Conservation (phyloP, 2,888 invertebrate species). For the Esperia sulphurella region DNA sequence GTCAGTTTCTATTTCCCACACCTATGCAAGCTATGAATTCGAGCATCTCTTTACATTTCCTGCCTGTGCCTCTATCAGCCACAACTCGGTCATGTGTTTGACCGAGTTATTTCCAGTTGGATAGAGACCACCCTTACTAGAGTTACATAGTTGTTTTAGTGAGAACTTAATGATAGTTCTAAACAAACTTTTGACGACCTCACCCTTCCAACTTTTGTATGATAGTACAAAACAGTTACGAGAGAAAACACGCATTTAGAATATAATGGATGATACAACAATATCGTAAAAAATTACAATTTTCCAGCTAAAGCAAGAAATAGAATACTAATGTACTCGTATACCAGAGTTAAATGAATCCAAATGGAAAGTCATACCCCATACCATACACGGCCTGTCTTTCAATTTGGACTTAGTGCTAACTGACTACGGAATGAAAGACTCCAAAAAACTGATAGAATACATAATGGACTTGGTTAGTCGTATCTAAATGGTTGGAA, state of each 20-base stretch:
- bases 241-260: too few relatives aligned
- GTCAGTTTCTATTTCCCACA: not conserved
- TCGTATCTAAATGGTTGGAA: too few relatives aligned
- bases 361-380: too few relatives aligned
- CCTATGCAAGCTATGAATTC: not conserved
- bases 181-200: conserved; percentile 1
- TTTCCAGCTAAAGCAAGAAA: not conserved
- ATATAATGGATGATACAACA: too few relatives aligned
- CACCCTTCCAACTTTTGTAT: not conserved
- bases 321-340: too few relatives aligned
- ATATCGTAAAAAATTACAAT: too few relatives aligned
- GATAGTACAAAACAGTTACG: not conserved
- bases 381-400: too few relatives aligned
- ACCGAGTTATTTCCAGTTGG: conserved; percentile 39
- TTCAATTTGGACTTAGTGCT: too few relatives aligned
- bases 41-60: not conserved
- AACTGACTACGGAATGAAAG: too few relatives aligned
- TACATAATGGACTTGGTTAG: too few relatives aligned
- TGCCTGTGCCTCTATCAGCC: not conserved
- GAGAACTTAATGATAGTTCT: conserved; percentile 7
- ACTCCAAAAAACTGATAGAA: too few relatives aligned
- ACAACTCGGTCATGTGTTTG: conserved; percentile 22
- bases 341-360: too few relatives aligned
- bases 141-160: conserved; percentile 9
- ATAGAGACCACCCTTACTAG: conserved; percentile 15